Base-by-base conservation (phyloP, 35 echinoderm and acorn worm genomes). In the Apostichopus parvimensis region DNA sequence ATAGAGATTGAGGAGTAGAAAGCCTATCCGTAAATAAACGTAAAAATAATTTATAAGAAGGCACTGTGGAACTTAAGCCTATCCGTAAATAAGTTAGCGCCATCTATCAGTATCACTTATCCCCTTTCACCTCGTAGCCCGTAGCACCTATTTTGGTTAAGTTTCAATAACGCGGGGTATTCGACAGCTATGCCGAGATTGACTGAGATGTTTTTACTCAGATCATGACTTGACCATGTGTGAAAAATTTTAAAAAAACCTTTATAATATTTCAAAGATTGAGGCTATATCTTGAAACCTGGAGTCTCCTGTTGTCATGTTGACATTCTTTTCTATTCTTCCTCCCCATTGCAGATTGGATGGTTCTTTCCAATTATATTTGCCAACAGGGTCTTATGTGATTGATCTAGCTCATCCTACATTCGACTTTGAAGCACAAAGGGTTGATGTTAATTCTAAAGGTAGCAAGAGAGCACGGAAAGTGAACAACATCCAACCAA, bases 361-460 rank as follows among this genome's bases (percentile, higher is more conserved):
- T 92, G 97, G 97, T 21, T 93, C 83, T 14, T 99, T 99, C 77
- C 92, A 96, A 75, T 78, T 99, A 4, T 92, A 83, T 75, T 25
- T 99, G 9, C 97, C 97, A 11, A 90, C 97, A 5, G 97, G 97
- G 17, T 99, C 97, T 9, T 99, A 96, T 88, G 92, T 99, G 2
- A 61, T 99, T 7, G 97, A 99, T 45, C 72, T 99, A 5, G 77
- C 93, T 23, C 91, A 96, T 90, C 97, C 95, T 5, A 93, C 92
- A 5, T 95, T 94, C n/a, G 62, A 94, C n/a, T 99, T 99, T 96
- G 97, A 99, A 90, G 81, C 97, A 60, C 91, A 95, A 8, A 73
- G 97, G 58, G 92, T 99, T 22, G 97, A 99, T 54, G 95, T 99
- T 77, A 96, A 92, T 57, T 90, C 97, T 21, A 96, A 95, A 87